These are phyloP conservation scores for Apamea crenata DNA, from an alignment of 2,888 invertebrate genomes.

Conservation along the genomic window DNA sequence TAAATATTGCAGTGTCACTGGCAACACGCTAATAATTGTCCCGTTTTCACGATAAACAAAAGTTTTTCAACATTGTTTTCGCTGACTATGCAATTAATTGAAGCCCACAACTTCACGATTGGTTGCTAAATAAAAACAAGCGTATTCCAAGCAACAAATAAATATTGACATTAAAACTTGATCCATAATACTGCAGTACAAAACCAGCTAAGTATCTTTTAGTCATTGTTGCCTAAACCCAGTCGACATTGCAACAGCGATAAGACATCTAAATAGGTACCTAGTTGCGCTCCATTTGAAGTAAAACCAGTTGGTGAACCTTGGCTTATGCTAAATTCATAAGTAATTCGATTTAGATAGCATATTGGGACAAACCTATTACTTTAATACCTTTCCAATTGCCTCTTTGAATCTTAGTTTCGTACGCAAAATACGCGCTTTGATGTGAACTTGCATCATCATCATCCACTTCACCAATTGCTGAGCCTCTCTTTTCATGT, in stretches of 20 bases:
- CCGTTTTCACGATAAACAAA: background rate
- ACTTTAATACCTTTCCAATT: background rate
- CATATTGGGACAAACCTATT: background rate
- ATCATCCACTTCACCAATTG: background rate
- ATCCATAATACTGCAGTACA: background rate
- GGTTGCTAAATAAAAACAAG: background rate
- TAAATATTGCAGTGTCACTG: background rate
- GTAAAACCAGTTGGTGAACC: slow-evolving; percentile 18
- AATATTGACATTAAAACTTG: slow-evolving; percentile 1
- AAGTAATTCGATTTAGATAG: background rate
- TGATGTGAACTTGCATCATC: too few species aligned
- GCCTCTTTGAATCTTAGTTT: background rate
- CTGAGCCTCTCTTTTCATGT: background rate
- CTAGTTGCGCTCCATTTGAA: slow-evolving; percentile 33
- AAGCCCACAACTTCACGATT: too few species aligned
- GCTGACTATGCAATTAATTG: background rate
- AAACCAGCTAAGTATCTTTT: background rate
- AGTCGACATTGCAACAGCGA: slow-evolving; percentile 28
- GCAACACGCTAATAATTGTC: background rate
- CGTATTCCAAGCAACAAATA: background rate
- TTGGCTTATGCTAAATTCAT: background rate
- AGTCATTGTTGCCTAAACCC: slow-evolving; percentile 16
- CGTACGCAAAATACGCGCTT: background rate
- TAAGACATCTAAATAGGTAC: slow-evolving; percentile 8
- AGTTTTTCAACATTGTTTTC: background rate